These are phyloP conservation scores for Enhydra lutris DNA, from an alignment of 2,113 vertebrate genomes.

Conservation along the genomic window DNA sequence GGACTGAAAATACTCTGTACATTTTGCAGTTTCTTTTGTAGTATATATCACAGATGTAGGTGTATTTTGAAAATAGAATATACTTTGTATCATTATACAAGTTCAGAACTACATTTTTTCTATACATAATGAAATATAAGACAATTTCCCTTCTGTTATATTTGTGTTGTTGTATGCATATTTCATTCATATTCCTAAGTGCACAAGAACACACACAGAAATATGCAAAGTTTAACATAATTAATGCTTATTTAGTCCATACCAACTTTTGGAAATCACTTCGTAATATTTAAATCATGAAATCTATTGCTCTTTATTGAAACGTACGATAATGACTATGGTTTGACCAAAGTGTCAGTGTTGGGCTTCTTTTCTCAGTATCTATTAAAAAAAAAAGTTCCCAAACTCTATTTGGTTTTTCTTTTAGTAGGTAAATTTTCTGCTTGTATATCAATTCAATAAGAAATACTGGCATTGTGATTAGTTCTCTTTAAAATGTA, in stretches of 20 bases:
- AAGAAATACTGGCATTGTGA: neutral
- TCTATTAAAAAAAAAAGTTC: neutral
- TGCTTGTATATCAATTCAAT: neutral
- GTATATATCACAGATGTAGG: neutral
- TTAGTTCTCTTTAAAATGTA: neutral
- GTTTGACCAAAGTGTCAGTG: neutral
- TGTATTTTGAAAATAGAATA: constrained; percentile 1
- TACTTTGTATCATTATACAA: neutral
- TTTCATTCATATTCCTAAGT: neutral
- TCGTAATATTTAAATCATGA: neutral
- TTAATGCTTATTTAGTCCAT: neutral
- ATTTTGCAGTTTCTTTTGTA: neutral
- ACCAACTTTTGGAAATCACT: neutral
- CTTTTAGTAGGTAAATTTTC: neutral
- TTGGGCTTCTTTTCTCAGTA: neutral
- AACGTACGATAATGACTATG: neutral
- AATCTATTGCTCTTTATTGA: neutral
- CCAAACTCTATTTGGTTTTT: neutral
- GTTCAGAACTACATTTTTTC: neutral
- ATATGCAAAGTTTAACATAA: neutral
- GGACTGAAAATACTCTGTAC: neutral
- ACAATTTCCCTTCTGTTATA: neutral
- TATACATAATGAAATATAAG: neutral
- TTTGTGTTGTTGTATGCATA: neutral
- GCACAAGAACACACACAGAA: neutral